Evolutionary conservation across 2,797 vertebrate genomes (phyloP).

Genomic region (Cirrhinus molitorella): DNA sequence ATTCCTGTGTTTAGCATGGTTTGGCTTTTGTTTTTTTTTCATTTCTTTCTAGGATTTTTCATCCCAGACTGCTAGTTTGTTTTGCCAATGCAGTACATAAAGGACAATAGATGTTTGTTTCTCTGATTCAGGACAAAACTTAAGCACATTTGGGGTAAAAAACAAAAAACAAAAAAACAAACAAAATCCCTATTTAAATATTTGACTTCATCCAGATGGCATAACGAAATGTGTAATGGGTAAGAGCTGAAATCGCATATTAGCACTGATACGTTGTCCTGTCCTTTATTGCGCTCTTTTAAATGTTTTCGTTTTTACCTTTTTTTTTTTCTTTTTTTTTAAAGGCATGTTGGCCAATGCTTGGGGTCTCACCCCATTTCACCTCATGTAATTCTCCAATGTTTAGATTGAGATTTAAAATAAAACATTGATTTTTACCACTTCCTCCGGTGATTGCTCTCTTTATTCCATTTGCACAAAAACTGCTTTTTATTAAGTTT

Average conservation of each 20-base stretch:
- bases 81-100: slow-evolving; percentile 15
- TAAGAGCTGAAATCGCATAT: slow-evolving; percentile 5
- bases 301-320: slow-evolving; percentile 53
- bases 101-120: not conserved
- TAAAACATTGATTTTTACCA: slow-evolving; percentile 70
- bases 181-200: not conserved
- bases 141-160: not conserved
- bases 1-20: not conserved
- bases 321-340: slow-evolving; percentile 56
- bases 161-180: no score
- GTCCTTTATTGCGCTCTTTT: slow-evolving; percentile 49
- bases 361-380: slow-evolving; percentile 59
- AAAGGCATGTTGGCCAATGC: slow-evolving; percentile 61
- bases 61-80: not conserved
- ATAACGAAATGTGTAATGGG: not conserved
- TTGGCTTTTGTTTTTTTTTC: not conserved
- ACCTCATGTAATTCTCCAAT: slow-evolving; percentile 71
- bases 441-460: slow-evolving; percentile 11
- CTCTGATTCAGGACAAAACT: slow-evolving; percentile 14
- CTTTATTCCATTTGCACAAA: not conserved
- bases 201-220: not conserved
- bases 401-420: slow-evolving; percentile 71
- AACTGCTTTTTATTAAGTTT: not conserved
- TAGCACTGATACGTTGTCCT: slow-evolving; percentile 17
- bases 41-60: slow-evolving; percentile 8